Evolutionary conservation across 2,797 vertebrate species (phyloP).

Genomic region (Sebastes reedi): DNA sequence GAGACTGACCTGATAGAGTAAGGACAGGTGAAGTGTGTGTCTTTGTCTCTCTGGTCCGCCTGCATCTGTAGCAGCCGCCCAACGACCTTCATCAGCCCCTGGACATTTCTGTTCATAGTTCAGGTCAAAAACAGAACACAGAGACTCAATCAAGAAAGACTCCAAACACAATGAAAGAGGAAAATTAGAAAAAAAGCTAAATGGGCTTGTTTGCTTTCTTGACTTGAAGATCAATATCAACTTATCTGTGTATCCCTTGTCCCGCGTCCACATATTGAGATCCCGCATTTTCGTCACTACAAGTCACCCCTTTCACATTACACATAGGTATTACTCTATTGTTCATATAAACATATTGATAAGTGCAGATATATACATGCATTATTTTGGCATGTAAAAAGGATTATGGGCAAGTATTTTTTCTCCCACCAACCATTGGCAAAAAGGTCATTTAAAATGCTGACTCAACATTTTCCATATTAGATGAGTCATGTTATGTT

Average conservation of each 20-base stretch:
- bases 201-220: neutral
- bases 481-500: neutral
- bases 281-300: too few relatives aligned
- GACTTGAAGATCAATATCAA: neutral
- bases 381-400: neutral
- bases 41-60: constrained; percentile 75
- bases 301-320: too few relatives aligned
- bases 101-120: constrained; percentile 83
- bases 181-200: neutral
- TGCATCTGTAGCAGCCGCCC: constrained; percentile 90
- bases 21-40: constrained; percentile 69
- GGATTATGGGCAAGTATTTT: neutral
- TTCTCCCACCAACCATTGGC: neutral
- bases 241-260: too few relatives aligned
- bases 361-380: neutral
- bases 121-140: neutral
- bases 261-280: too few relatives aligned
- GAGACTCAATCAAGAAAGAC: neutral
- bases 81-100: constrained; percentile 91
- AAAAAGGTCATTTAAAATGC: constrained; percentile 10
- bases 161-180: neutral
- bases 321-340: too few relatives aligned
- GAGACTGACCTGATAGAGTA: constrained; percentile 80
- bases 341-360: too few relatives aligned
- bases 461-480: neutral